Evolutionary conservation across 2,888 invertebrate species (phyloP), one percentile per base, ranked within the genome.

Genomic region (Lochmaea capreae): DNA sequence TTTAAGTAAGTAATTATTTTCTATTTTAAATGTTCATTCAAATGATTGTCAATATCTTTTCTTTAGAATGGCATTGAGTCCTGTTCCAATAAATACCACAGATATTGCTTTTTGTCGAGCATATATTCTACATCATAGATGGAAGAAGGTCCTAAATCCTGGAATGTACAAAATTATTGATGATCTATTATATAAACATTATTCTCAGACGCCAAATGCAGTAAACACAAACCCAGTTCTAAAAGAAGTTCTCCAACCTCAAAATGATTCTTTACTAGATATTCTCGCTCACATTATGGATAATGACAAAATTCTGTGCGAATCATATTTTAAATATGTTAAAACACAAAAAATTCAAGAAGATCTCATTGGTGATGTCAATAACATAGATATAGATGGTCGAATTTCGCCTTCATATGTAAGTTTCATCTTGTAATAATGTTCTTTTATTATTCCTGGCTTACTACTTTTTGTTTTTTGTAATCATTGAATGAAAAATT

Each of bases 121-220:
- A 66, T 84, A 81, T 68, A 81, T 84, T 43, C 62, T 83, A 11
- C 83, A 81, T 73, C 79, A 83, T 73, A 82, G 81, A 65, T 84
- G 82, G 80, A 84, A 84, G 71, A 79, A 71, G 46, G 74, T 80
- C 2, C 54, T 72, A 39, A 69, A 69, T 61, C 16, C 67, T 3
- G 76, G 77, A 16, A 75, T 76, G 10, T 78, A 79, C 78, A 59
- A 72, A 54, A 67, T 69, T 43, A 81, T 83, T 77, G 81, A 82
- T 49, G 72, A 79, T 39, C 70, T 79, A 26, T 72, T 84, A 75
- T 80, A 79, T 42, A 77, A 76, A 65, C 78, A 78, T 62, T 84
- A 81, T 75, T 69, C 75, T 11, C 77, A 78, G 72, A 78, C 75
- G 0, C 71, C 79, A 5, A 79, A 80, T 49, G 80, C 75, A n/a